Percentiles rank a stretch among this genome's conserved stretches.
Conservation (phyloP, 1,140 invertebrate species). For the Brachionus manjavacas region DNA sequence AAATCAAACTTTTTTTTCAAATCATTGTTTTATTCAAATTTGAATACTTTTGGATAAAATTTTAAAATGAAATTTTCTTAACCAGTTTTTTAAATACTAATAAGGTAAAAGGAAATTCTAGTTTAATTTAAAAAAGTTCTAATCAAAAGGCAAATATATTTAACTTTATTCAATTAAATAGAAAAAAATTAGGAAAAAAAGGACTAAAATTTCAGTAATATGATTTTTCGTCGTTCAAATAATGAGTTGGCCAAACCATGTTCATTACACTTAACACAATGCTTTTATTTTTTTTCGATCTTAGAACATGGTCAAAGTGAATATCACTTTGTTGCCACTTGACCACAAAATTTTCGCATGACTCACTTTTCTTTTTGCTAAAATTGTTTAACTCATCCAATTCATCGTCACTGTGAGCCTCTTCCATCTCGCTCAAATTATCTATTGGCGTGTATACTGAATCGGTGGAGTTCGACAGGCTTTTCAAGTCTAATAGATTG, state of each 20-base stretch:
- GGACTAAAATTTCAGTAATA: background rate
- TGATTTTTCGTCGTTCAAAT: background rate
- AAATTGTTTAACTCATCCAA: background rate
- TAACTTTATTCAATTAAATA: background rate
- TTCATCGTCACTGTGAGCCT: background rate
- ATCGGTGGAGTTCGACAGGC: background rate
- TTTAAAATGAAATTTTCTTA: too few species aligned
- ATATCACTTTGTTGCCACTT: background rate
- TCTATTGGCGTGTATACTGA: constrained; percentile 11
- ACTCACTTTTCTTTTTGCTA: background rate
- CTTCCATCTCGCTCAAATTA: constrained; percentile 5
- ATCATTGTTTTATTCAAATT: too few species aligned
- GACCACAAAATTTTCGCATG: constrained; percentile 20
- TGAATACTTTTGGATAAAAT: too few species aligned
- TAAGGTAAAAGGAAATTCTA: too few species aligned
- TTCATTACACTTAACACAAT: background rate
- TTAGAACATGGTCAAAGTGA: background rate
- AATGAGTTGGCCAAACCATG: background rate
- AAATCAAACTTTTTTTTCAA: too few species aligned
- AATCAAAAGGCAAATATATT: background rate
- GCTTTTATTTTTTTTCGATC: background rate
- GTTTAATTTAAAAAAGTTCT: background rate
- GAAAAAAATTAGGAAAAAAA: background rate
- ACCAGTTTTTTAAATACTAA: too few species aligned
- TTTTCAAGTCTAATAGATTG: background rate